Conservation (phyloP, 2,113 vertebrate genomes). For the Mugil cephalus region DNA sequence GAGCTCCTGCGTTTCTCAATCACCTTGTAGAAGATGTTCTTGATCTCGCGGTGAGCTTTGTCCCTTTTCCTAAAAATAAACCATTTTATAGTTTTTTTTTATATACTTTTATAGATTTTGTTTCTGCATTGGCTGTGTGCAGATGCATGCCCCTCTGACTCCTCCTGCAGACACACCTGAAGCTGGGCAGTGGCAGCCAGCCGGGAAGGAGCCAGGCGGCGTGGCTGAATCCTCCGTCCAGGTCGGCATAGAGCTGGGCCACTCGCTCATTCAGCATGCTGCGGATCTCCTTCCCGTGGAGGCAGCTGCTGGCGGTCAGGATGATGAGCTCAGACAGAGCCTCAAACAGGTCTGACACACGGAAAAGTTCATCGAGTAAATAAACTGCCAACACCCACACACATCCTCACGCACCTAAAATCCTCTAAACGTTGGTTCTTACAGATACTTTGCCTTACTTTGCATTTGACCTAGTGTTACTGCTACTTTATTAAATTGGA, state of each 20-base stretch:
- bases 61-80: constrained; percentile 87
- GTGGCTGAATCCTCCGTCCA: constrained; percentile 96
- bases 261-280: constrained; percentile 89
- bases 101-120: too few relatives aligned
- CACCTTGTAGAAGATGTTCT: constrained; percentile 93
- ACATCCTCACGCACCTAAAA: too few relatives aligned
- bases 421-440: too few relatives aligned
- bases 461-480: too few relatives aligned
- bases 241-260: constrained; percentile 93
- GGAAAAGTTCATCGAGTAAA: background rate
- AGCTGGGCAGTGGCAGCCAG: constrained; percentile 97
- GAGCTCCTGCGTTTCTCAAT: constrained; percentile 92
- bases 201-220: constrained; percentile 95
- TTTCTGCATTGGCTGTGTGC: background rate
- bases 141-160: background rate
- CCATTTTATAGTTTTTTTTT: too few relatives aligned
- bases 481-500: too few relatives aligned
- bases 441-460: too few relatives aligned
- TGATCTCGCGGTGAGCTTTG: constrained; percentile 92
- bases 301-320: constrained; percentile 95
- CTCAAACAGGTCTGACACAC: constrained; percentile 92
- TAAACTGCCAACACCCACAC: too few relatives aligned
- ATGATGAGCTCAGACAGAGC: constrained; percentile 97
- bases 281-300: constrained; percentile 95
- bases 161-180: constrained; percentile 86